These are phyloP conservation scores for Prietella phreatophila DNA, from an alignment of 2,113 vertebrate genomes.

Conservation along the genomic window DNA sequence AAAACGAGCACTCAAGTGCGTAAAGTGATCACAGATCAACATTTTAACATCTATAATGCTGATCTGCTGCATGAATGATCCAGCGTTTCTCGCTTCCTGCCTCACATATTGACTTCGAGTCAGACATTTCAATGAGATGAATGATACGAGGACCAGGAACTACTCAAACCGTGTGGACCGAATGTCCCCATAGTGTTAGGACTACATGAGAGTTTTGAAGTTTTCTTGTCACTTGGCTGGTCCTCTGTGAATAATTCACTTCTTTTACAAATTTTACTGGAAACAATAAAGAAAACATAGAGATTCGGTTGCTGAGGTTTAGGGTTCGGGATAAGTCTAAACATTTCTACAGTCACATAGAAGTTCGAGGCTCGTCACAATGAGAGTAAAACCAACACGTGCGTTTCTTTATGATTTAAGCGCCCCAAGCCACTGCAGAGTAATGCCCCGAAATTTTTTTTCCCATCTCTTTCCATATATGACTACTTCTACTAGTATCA, in stretches of 20 bases:
- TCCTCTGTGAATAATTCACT: not conserved
- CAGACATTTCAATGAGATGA: not conserved
- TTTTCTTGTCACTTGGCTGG: not conserved
- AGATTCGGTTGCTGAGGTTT: not conserved
- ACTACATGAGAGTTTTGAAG: too few relatives aligned
- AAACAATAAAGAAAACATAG: not conserved
- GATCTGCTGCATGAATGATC: not conserved
- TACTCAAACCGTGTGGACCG: not conserved
- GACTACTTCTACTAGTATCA: not conserved
- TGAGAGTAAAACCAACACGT: not conserved
- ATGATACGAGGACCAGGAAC: not conserved
- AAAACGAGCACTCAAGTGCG: not conserved
- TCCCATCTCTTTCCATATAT: not conserved
- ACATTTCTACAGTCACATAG: not conserved
- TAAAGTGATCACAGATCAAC: not conserved
- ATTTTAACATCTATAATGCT: not conserved
- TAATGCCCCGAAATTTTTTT: not conserved
- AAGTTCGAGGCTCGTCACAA: not conserved
- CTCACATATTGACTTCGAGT: not conserved
- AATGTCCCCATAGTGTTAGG: not conserved
- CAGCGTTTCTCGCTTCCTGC: not conserved
- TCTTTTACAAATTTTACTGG: not conserved
- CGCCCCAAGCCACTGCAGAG: not conserved
- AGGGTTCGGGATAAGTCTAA: not conserved
- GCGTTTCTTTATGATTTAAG: not conserved